phyloP scores from a whole-genome alignment of 2,113 vertebrate species.

The Microtus oregoni region DNA sequence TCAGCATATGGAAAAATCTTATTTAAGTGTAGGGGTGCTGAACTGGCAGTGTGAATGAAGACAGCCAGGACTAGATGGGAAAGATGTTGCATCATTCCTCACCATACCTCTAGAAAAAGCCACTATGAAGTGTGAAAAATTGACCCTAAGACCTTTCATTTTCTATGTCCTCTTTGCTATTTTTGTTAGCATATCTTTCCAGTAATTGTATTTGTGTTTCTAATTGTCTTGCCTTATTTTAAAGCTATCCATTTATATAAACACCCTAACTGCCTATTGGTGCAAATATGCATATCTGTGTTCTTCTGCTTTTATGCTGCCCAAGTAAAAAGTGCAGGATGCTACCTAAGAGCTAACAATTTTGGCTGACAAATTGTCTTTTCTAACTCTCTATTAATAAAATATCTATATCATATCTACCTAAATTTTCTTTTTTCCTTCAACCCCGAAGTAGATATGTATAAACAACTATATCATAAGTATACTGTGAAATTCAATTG shows the following conservation, averaged over 20 bases:
- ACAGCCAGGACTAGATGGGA: neutral
- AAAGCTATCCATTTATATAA: neutral
- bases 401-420: neutral
- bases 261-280: neutral
- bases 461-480: neutral
- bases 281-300: neutral
- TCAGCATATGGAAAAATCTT: neutral
- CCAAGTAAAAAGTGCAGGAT: neutral
- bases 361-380: rapidly evolving
- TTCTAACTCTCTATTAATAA: neutral
- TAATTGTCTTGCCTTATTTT: neutral
- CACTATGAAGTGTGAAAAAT: neutral
- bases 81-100: neutral
- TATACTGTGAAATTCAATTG: neutral
- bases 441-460: neutral
- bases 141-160: rapidly evolving
- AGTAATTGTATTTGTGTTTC: neutral
- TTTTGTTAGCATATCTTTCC: neutral
- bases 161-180: neutral
- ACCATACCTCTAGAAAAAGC: neutral
- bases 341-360: neutral
- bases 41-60: neutral
- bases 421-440: neutral
- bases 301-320: neutral
- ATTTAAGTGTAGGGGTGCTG: neutral